Base-by-base conservation (phyloP, 2,888 invertebrate genomes). In the Lepidochrysops patricia region DNA sequence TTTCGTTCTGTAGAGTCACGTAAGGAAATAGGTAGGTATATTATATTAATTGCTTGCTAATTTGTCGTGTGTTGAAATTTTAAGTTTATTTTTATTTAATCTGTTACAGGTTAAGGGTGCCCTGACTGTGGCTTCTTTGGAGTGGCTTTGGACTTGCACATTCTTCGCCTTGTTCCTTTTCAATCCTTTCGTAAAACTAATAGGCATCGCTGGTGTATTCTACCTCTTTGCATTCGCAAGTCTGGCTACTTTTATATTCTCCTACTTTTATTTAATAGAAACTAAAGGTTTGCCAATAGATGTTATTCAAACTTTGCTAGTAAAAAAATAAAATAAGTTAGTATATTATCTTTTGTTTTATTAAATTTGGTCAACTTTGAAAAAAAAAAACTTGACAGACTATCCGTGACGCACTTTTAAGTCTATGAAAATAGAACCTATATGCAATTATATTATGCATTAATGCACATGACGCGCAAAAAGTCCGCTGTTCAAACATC, bases 261-360 rank as follows among this genome's bases (percentile, higher is more conserved):
- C 54, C 3, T 54, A 54, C 54, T 54, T 29, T 19, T 15, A 9
- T 32, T 32, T 54, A 32, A 29, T 54, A 29, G 54, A 54, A 54
- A 54, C 54, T 15, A 54, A 54, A 32, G 54, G 54, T 0, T 1
- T 54, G 9, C 27, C 54, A 0, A 32, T 54, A 19, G 29, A 54
- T 15, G 29, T 29, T 29, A 54, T 54, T 54, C 54, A 54, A 54
- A 54, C 29, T 9, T 13, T 26, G n/a, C 13, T 50, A 26, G 6
- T 26, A 26, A 43, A 43, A 0, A 43, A 43, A 43, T 43, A 1
- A 43, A 43, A 19, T 7, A 29, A 9, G 29, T n/a, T n/a, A n/a
- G n/a, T n/a, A n/a, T n/a, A n/a, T 7, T 9, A 4, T 5, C 29
- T 9, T 9, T 1, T 29, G 1, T 29, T 29, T 29, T 29, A 29